Evolutionary conservation across 1,140 invertebrate genomes (phyloP), one percentile per base, ranked within the genome.

Genomic region (Hylaeus anthracinus): DNA sequence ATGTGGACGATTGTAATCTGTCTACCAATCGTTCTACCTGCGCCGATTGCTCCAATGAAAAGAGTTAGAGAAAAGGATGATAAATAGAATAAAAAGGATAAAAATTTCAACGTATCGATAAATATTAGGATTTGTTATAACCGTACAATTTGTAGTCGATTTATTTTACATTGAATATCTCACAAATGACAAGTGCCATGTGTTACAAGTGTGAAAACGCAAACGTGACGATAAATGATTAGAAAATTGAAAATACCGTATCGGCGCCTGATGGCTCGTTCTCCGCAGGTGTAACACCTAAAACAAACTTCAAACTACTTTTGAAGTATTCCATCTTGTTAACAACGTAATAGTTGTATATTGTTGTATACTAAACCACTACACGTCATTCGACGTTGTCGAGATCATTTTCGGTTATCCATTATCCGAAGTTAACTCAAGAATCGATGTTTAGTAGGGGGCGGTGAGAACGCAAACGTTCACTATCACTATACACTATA

Each of bases 11-110:
- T 89, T 96, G 96, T 2, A 99, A 96, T 86, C 99, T 94, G 90
- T 99, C 98, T 12, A 99, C 97, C 10, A 99, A 92, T 84, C 97
- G 95, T 92, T 99, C 98, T 81, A 99, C 97, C 98, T 98, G 86
- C 75, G 39, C 43, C 4, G 3, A 64, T 70, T 70, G 48, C 2
- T 61, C 3, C 15, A 26, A 51, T 43, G 12, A 60, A 26, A 6
- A 51, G 12, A 66, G 43, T 37, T 0, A 14, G 3, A 64, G 43
- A 51, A n/a, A 58, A 70, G 1, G 0, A 58, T 61, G 45, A 51
- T 76, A 51, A 58, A 26, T 41, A 56, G 14, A 3, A 63, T 43
- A 41, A 4, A 9, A 6, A 26, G 0, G 2, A 26, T 9, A 26
- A 5, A 58, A 6, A 58, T 55, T 5, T n/a, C 12, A 43, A 5